phyloP scores from a whole-genome alignment of 2,113 vertebrate genomes.

The Microcebus ravelobensis region DNA sequence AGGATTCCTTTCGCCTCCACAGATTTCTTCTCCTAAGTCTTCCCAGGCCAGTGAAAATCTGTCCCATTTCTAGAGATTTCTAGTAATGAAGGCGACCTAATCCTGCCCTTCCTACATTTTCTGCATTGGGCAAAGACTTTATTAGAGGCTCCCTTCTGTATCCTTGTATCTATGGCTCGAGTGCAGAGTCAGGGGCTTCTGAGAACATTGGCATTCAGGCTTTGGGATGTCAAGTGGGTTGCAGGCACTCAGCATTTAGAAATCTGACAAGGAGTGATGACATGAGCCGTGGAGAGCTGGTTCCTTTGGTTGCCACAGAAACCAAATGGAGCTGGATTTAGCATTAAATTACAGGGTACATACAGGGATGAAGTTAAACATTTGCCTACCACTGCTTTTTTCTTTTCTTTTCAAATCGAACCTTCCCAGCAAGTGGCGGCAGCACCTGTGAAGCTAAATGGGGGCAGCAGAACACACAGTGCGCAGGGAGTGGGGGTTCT shows the following conservation, averaged over 20 bases:
- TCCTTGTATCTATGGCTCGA: not conserved
- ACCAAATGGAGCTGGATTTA: slow-evolving; percentile 60
- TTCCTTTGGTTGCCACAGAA: slow-evolving; percentile 71
- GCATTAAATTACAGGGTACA: slow-evolving; percentile 60
- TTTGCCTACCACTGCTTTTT: slow-evolving; percentile 40
- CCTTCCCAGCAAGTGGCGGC: not conserved
- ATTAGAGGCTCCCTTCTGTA: not conserved
- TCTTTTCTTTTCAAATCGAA: slow-evolving; percentile 28
- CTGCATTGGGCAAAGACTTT: not conserved
- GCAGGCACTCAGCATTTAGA: not conserved
- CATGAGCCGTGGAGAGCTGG: slow-evolving; percentile 41
- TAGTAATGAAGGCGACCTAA: not conserved
- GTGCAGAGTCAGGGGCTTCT: not conserved
- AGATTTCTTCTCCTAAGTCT: not conserved
- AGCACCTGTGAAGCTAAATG: not conserved
- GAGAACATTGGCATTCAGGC: not conserved
- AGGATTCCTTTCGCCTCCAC: not conserved
- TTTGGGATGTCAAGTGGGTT: not conserved
- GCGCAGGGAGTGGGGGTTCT: not conserved
- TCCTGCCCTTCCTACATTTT: too few relatives aligned
- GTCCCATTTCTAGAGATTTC: not conserved
- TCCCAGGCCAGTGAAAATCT: not conserved
- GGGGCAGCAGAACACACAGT: not conserved
- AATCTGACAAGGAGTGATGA: not conserved
- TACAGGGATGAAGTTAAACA: slow-evolving; percentile 29